Evolutionary conservation across 2,113 vertebrate genomes (phyloP), one percentile per base, ranked within the genome.

Genomic region (Cyanocitta stelleri): DNA sequence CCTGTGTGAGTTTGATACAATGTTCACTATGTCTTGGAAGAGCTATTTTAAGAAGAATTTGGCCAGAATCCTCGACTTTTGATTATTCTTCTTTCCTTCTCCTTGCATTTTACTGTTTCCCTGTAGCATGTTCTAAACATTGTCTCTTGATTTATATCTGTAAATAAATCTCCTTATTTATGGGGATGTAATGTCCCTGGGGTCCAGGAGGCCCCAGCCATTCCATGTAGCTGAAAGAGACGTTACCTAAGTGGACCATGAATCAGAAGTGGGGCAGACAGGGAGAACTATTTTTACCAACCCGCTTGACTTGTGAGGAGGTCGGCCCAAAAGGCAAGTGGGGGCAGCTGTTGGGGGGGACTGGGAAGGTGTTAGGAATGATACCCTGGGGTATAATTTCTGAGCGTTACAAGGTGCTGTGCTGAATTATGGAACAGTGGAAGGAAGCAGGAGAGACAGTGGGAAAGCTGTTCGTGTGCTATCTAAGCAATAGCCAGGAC

Each of bases 241-340:
- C 97, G 80, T 97, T 97, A 97, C 97, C 97, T 97, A 97, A 97
- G 96, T 97, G 92, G 94, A 85, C 94, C 90, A 97, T 97, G 97
- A 97, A 97, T 97, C 96, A 97, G 94, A 96, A 96, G 27, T 81
- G 86, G 84, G 95, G 37, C 93, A 96, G 96, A 88, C 93, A 77
- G 66, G 95, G 48, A 90, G 91, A 96, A 78, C 85, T 97, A 91
- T 96, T 96, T 96, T 96, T 96, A 94, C 89, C 95, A 87, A 76
- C 46, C 37, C 3, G 0, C 54, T 96, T 92, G 86, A 88, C 76
- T 94, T 69, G 69, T 3, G 10, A 95, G 79, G 85, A 95, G 92
- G 35, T 83, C 76, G 96, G 90, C 92, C 92, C 82, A 33, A 93
- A 90, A 94, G 86, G 32, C 88, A 89, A 46, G 68, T 83, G 79